These are phyloP conservation scores for Allygus modestus DNA, from an alignment of 2,888 invertebrate species.

Conservation along the genomic window DNA sequence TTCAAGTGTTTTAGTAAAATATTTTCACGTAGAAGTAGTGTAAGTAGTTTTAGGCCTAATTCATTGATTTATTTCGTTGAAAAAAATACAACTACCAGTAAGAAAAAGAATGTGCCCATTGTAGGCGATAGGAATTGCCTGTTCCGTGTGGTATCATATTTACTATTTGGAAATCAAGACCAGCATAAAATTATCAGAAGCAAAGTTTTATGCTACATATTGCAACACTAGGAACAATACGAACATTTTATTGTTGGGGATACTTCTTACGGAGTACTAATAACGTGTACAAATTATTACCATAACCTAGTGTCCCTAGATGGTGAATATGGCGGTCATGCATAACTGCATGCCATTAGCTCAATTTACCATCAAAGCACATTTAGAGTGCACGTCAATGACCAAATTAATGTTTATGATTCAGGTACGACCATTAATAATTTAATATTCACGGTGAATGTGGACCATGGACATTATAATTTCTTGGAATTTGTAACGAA, in stretches of 20 bases:
- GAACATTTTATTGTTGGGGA: neutral
- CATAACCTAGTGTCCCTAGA: neutral
- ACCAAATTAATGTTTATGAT: neutral
- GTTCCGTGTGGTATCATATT: neutral
- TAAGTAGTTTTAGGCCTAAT: neutral
- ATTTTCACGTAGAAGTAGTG: neutral
- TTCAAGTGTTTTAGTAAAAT: neutral
- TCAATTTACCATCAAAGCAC: neutral
- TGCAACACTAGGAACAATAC: neutral
- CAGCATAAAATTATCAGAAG: neutral
- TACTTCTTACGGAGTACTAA: neutral
- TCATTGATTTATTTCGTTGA: neutral
- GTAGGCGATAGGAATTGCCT: neutral
- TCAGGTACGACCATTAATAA: neutral
- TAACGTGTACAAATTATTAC: neutral
- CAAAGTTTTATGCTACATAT: neutral
- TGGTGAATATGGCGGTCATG: conserved; percentile 1
- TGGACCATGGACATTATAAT: neutral
- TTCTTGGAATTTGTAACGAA: neutral
- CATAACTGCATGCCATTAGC: neutral
- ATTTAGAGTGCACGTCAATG: neutral
- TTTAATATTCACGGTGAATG: neutral
- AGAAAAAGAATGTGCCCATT: neutral
- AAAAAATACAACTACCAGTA: neutral
- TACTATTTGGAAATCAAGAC: neutral